Base-by-base conservation (phyloP, 2,888 invertebrate genomes). In the Pheosia tremula region DNA sequence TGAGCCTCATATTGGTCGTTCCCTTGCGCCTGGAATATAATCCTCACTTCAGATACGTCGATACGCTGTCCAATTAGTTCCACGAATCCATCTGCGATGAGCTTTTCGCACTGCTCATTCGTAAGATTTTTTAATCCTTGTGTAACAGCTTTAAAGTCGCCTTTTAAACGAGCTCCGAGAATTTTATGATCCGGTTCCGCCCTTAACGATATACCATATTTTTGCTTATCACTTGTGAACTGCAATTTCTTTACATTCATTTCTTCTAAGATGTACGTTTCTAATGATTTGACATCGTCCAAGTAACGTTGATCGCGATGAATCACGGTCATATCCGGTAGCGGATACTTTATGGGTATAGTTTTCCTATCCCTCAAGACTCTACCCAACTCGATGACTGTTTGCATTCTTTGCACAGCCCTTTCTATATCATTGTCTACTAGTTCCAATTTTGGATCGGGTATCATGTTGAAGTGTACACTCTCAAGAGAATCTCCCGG, bases 101-200 rank as follows among this genome's bases (percentile, higher is more conserved):
- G 96, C 65, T 95, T 93, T 83, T 97, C 97, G 75, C 99, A 95
- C 80, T 98, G 96, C 0, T 91, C 91, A 83, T 98, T 97, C 36
- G 94, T 95, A 3, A 98, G 92, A 50, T 95, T 94, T 87, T 98
- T 97, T 65, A 99, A 96, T 9, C 95, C 97, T 69, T 96, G 95
- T 62, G 96, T 96, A 0, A 99, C 97, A 39, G 96, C 95, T 90
- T 99, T 99, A 77, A 99, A 98, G 77, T 97, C 97, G 4, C 96
- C 96, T 88, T 99, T 99, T 52, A 99, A 93, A 64, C 98, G 95
- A 10, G 96, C 95, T 0, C 99, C 99, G 10, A 99, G 95, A 41
- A 96, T 94, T 91, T 98, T 98, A 86, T 98, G 98, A 89, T 99
- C 98, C 0, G 99, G 98, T 83, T 99, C 99, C 0, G 99, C 99